These are phyloP conservation scores for Euplagia quadripunctaria DNA, from an alignment of 2,888 invertebrate species.

Conservation along the genomic window DNA sequence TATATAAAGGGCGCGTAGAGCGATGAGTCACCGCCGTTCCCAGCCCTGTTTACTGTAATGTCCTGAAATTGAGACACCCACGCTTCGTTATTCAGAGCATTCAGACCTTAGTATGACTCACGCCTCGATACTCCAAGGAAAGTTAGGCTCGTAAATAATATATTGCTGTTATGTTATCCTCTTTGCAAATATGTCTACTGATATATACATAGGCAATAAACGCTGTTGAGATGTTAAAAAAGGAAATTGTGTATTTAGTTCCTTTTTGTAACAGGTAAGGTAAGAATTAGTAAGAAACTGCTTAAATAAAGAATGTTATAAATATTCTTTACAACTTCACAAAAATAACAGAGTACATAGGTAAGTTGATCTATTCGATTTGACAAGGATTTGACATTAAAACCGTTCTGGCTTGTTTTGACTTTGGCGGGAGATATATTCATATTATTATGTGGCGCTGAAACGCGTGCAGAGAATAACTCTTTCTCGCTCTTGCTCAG, in stretches of 20 bases:
- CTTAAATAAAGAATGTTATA: no score
- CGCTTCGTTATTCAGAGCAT: conserved; percentile 48
- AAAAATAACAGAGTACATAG: no score
- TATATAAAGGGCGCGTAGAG: conserved; percentile 32
- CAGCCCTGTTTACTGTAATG: conserved; percentile 49
- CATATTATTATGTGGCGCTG: not conserved
- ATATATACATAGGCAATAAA: not conserved
- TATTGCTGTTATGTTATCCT: conserved; percentile 10
- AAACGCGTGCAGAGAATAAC: conserved; percentile 14
- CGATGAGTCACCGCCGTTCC: conserved; percentile 45
- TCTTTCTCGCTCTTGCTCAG: conserved; percentile 58
- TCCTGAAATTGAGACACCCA: conserved; percentile 55
- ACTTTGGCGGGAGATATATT: conserved; percentile 43
- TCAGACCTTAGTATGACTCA: conserved; percentile 60
- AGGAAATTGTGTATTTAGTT: not conserved
- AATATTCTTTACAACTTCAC: not conserved
- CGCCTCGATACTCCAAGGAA: conserved; percentile 21
- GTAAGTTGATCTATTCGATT: not conserved
- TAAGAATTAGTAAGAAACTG: no score
- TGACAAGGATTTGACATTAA: not conserved
- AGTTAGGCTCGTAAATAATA: conserved; percentile 22
- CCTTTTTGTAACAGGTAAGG: not conserved
- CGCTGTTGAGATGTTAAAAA: not conserved
- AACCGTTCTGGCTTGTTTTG: conserved; percentile 2
- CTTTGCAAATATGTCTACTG: not conserved